Base-by-base conservation (phyloP, 1,140 invertebrate species). In the Orius insidiosus region DNA sequence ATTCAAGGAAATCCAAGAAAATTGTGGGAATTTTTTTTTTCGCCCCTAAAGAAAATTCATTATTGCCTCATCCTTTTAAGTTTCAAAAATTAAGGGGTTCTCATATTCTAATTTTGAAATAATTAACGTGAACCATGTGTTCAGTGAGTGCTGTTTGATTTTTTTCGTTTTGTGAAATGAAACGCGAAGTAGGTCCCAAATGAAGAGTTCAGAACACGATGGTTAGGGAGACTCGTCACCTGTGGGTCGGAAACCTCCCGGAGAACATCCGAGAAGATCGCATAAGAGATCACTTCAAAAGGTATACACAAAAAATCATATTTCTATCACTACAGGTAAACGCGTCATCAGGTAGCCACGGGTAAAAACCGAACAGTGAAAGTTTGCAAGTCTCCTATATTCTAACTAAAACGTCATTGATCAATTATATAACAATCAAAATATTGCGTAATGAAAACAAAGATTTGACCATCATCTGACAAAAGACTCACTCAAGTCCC, bases 211-310 rank as follows among this genome's bases (percentile, higher is more conserved):
- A 69, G 69, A 70, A 70, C 82, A 89, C 84, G 80, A 96, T 96
- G 92, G 92, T 96, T 83, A 92, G 92, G 85, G 89, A 95, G 85
- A 95, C 90, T 78, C 87, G 90, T 77, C 90, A 97, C 76, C 82
- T 95, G 74, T 93, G 89, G 86, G 88, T 97, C 79, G 90, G 90
- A 81, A 95, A 96, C 84, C 85, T 96, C 79, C 88, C 90, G 78
- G 89, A 95, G 77, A 93, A 90, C 76, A 87, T 90, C 73, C 80
- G 82, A 62, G 86, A 93, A 74, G 86, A 92, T 67, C 76, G 82
- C 66, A 86, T 92, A 71, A 75, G 82, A 73, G 87, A 93, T 70
- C 85, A 92, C 73, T 93, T 95, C 71, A 93, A 93, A 85, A 80
- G 89, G 90, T 94, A 78, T 36, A 36, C 14, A 36, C n/a, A 36